phyloP scores from a whole-genome alignment of 2,797 vertebrate genomes.

The Discoglossus pictus region DNA sequence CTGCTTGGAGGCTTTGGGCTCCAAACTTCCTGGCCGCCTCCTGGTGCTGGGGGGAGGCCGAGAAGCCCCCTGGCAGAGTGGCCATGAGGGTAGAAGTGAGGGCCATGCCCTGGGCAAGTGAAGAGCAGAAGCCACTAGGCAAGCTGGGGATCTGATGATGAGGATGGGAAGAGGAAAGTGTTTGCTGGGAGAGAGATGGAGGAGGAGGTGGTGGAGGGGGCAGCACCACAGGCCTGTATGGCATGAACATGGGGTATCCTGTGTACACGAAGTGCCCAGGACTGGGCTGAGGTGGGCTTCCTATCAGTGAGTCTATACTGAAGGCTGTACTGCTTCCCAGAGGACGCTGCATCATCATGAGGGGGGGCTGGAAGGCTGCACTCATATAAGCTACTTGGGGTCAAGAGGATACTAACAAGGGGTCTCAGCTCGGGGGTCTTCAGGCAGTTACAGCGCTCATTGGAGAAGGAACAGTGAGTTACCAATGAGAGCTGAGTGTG shows the following conservation, averaged over 20 bases:
- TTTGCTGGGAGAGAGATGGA: conserved; percentile 73
- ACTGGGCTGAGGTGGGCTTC: conserved; percentile 86
- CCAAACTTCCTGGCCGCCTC: conserved; percentile 87
- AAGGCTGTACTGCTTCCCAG: conserved; percentile 92
- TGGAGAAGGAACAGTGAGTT: background rate
- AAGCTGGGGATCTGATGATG: conserved; percentile 85
- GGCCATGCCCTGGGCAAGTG: conserved; percentile 90
- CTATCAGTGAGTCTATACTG: conserved; percentile 96
- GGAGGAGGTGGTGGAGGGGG: conserved; percentile 79
- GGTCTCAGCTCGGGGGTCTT: background rate
- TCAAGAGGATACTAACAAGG: conserved; percentile 16
- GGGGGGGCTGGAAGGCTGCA: conserved; percentile 84
- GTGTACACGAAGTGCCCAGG: conserved; percentile 92
- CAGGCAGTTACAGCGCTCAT: conserved; percentile 21
- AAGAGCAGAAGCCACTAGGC: conserved; percentile 88
- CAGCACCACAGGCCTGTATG: conserved; percentile 89
- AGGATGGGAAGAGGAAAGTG: conserved; percentile 75
- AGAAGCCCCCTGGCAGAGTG: conserved; percentile 86
- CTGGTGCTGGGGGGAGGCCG: conserved; percentile 76
- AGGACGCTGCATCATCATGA: conserved; percentile 97
- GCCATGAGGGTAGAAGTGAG: conserved; percentile 94
- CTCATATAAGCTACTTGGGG: conserved; percentile 76
- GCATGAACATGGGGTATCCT: conserved; percentile 97
- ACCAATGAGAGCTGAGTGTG: too few species aligned
- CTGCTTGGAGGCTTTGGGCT: conserved; percentile 76